Evolutionary conservation across 1,140 invertebrate species (phyloP).

Genomic region (Samia ricini): DNA sequence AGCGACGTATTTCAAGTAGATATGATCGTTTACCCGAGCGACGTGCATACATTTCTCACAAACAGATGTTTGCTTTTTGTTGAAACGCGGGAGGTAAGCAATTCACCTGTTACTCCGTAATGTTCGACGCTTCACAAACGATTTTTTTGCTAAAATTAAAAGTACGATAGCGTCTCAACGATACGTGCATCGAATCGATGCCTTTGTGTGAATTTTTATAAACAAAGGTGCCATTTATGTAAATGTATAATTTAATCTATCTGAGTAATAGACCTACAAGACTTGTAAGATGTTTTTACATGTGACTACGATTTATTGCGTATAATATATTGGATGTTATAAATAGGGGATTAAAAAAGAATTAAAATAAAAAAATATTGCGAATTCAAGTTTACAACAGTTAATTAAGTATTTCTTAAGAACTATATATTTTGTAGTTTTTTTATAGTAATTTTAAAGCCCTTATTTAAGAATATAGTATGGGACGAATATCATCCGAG

Average conservation of each 20-base stretch:
- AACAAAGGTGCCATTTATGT: constrained; percentile 4
- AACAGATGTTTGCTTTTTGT: constrained; percentile 67
- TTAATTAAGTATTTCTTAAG: background rate
- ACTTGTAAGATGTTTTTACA: background rate
- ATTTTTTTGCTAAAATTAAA: constrained; percentile 66
- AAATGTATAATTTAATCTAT: constrained; percentile 4
- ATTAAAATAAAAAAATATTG: background rate
- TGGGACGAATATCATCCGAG: no score
- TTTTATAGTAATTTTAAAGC: background rate
- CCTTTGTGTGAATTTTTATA: constrained; percentile 1
- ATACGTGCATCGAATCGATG: constrained; percentile 46
- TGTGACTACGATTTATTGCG: background rate
- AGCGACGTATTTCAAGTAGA: constrained; percentile 66
- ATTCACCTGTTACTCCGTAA: constrained; percentile 62
- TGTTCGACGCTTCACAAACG: constrained; percentile 49
- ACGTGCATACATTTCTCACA: constrained; percentile 61
- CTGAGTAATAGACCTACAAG: background rate
- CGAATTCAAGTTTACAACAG: background rate
- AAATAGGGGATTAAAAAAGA: background rate
- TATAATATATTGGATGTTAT: background rate
- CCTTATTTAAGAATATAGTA: no score
- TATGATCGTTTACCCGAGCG: constrained; percentile 64
- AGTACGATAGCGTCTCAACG: constrained; percentile 56
- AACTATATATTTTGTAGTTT: background rate
- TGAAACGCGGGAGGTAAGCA: constrained; percentile 48